Base-by-base conservation (phyloP, 1,140 invertebrate species). In the Meteorus sp. region DNA sequence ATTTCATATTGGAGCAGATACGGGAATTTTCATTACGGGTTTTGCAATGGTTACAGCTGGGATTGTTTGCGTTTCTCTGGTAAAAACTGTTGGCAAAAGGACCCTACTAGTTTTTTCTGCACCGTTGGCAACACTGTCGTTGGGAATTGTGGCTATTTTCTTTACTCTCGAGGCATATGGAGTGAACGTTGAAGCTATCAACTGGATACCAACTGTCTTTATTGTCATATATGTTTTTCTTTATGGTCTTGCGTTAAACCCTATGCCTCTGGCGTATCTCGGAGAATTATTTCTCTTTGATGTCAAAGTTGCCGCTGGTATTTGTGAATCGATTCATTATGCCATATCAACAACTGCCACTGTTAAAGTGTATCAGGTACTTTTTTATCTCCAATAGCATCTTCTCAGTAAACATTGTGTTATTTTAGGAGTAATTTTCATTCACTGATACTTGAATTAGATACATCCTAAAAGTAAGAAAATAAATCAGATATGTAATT, bases 21-120 rank as follows among this genome's bases (percentile, higher is more conserved):
- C 86, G n/a, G 85, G 86, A 37, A 85, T 92, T 3, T 89, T 95
- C 45, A 85, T 92, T n/a, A 85, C 94, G 2, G 92, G 90, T 1
- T 78, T 84, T 2, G 86, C 93, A 1, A 89, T 94, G 69, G 88
- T 93, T 0, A 55, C 88, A 2, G 86, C 87, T n/a, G 89, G 90
- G 0, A 78, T 86, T 3, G 63, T 83, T 2, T 87, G 89, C 1
- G 85, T 88, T 0, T 53, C 87, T 1, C 66, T 93, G 2, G 89
- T 95, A 33, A 92, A 94, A 52, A 83, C 82, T 54, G 84, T 87
- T 5, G 91, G 92, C 3, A 82, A 93, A 61, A 84, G 89, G 54
- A 84, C 86, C 9, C 80, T 94, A 3, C 74, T 95, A 1, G 75
- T 92, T 7, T 80, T 89, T 33, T 89, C 88, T 15, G 82, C 84